Evolutionary conservation across 2,888 invertebrate genomes (phyloP), one percentile per base, ranked within the genome.

Genomic region (Aquatica leii): DNA sequence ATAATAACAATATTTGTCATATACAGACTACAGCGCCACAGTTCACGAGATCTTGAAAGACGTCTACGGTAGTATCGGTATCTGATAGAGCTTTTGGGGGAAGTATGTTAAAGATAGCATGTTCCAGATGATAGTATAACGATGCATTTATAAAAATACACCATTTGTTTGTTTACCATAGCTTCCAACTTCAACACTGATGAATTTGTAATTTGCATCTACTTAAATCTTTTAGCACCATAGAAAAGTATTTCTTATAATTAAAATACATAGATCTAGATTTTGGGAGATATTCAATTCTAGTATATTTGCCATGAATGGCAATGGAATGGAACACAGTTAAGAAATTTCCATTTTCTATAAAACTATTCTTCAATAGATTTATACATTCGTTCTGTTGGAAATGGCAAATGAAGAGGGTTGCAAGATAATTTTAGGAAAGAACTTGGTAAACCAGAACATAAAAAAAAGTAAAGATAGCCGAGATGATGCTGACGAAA

Each of bases 241-340:
- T 51, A 8, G 46, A 34, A 52, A 52, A 52, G 17, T 52, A 52
- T 34, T 52, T 31, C 14, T 52, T 52, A 52, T 52, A 52, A 52
- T 52, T 52, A 17, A 52, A 52, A 14, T 52, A 52, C 35, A 34
- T 15, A 15, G 52, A 52, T 14, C 31, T 18, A 52, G 52, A n/a
- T n/a, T n/a, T n/a, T n/a, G n/a, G n/a, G n/a, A n/a, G 31, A 31
- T 37, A 52, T n/a, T 31, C 12, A 34, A 52, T 52, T 52, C 52
- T 52, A 35, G 35, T 49, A 20, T 49, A 31, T 2, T 49, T 21
- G n/a, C 12, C 24, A 14, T 12, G 11, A 12, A 21, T 8, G 15
- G 24, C 24, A n/a, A n/a, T n/a, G n/a, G n/a, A n/a, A n/a, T 40
- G 11, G 8, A 3, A 40, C 12, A 40, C n/a, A 40, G n/a, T 31